These are phyloP conservation scores for Agrypnus murinus DNA, from an alignment of 2,888 invertebrate species.

Conservation along the genomic window DNA sequence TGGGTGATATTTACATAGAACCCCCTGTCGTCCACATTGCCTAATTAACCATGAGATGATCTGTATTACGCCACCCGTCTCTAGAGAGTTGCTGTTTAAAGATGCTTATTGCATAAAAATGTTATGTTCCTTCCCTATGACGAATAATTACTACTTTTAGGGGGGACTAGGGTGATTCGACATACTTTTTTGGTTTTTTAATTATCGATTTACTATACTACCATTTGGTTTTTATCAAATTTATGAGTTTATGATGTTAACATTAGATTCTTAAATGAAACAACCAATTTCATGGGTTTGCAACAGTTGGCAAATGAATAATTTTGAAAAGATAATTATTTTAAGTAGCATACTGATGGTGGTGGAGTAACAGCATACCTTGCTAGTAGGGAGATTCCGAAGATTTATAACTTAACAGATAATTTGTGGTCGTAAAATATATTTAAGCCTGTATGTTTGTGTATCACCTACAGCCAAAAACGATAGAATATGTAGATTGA, in stretches of 20 bases:
- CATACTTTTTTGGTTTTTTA: slow-evolving; percentile 33
- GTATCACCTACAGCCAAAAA: slow-evolving; percentile 46
- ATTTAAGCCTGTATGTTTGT: slow-evolving; percentile 1
- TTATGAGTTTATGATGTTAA: not conserved
- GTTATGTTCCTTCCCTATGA: slow-evolving; percentile 17
- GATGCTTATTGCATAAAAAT: slow-evolving; percentile 51
- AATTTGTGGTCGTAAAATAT: slow-evolving; percentile 40
- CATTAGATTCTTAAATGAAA: no score
- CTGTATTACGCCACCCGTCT: slow-evolving; percentile 49
- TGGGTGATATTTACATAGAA: slow-evolving; percentile 67
- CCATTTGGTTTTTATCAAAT: not conserved
- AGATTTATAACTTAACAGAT: slow-evolving; percentile 38
- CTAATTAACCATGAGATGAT: slow-evolving; percentile 70
- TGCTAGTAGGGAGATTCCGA: slow-evolving; percentile 30
- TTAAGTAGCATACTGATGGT: not conserved
- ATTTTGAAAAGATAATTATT: slow-evolving; percentile 22
- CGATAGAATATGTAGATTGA: slow-evolving; percentile 48
- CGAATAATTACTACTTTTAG: slow-evolving; percentile 39
- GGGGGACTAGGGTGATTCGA: slow-evolving; percentile 31
- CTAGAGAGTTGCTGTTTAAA: slow-evolving; percentile 51
- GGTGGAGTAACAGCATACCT: no score
- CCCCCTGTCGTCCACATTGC: slow-evolving; percentile 64
- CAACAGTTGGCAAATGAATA: no score
- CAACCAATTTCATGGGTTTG: no score
- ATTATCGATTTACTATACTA: slow-evolving; percentile 15